Evolutionary conservation across 2,797 vertebrate species (phyloP).

Genomic region (Psittacula echo): DNA sequence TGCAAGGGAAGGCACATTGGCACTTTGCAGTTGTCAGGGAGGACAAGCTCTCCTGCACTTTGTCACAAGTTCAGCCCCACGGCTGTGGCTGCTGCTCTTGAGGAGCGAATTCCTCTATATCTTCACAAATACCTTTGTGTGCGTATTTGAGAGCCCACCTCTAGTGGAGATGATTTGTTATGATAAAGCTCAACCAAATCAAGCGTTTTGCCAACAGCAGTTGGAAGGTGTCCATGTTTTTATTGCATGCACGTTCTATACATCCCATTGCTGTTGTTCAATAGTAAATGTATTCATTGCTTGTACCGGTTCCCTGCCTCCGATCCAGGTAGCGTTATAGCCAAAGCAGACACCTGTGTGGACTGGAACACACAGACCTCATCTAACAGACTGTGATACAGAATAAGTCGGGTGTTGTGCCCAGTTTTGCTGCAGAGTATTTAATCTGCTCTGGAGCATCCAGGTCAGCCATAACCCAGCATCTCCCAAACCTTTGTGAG

Average conservation of each 20-base stretch:
- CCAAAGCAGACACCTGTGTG: conserved; percentile 28
- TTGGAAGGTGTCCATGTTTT: neutral
- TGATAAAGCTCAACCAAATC: conserved; percentile 13
- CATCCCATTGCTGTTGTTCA: neutral
- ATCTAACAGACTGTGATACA: neutral
- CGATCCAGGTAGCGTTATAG: neutral
- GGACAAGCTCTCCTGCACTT: neutral
- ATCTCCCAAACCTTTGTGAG: neutral
- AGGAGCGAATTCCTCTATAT: neutral
- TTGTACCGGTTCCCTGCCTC: neutral
- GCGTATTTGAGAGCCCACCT: neutral
- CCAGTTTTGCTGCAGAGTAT: neutral
- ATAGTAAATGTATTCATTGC: neutral
- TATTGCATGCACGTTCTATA: neutral
- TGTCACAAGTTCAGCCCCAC: neutral
- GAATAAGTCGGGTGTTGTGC: neutral
- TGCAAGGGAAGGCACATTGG: neutral
- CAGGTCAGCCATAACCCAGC: neutral
- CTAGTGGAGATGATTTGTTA: conserved; percentile 4
- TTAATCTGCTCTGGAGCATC: neutral
- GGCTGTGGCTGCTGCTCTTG: neutral
- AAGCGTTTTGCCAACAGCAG: neutral
- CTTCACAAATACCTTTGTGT: neutral
- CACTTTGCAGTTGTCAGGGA: neutral
- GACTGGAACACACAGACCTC: neutral